phyloP scores from a whole-genome alignment of 2,888 invertebrate species.

The Oscheius sp. region DNA sequence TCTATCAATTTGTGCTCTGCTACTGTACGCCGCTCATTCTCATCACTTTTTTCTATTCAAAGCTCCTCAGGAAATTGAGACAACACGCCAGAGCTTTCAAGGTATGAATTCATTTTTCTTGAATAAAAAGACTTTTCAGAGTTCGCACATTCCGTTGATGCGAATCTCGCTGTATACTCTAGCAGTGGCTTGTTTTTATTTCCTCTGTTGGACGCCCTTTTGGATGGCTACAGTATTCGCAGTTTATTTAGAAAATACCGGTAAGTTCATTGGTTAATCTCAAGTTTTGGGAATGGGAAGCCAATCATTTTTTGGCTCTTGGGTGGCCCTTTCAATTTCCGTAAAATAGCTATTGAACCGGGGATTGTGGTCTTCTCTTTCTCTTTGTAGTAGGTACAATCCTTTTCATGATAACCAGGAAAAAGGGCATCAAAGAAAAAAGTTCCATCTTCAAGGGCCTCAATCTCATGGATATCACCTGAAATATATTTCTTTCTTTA shows the following conservation, averaged over 20 bases:
- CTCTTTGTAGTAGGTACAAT: constrained; percentile 19
- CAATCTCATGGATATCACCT: constrained; percentile 29
- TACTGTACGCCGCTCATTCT: constrained; percentile 65
- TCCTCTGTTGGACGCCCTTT: constrained; percentile 68
- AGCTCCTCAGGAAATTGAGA: constrained; percentile 57
- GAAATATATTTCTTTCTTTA: too few relatives aligned
- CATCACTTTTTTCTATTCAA: constrained; percentile 66
- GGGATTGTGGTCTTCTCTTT: neutral
- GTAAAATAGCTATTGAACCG: neutral
- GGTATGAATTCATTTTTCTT: constrained; percentile 36
- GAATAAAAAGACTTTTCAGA: constrained; percentile 41
- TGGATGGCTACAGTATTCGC: constrained; percentile 68
- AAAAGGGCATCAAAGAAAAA: constrained; percentile 30
- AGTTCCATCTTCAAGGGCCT: constrained; percentile 27
- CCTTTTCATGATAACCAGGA: constrained; percentile 26
- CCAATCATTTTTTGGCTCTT: constrained; percentile 2
- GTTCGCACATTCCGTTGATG: constrained; percentile 66
- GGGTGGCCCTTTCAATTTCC: neutral
- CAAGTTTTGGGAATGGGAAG: constrained; percentile 1
- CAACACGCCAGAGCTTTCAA: constrained; percentile 67
- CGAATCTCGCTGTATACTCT: constrained; percentile 67
- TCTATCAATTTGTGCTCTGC: constrained; percentile 65
- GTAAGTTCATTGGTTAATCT: neutral
- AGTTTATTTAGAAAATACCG: constrained; percentile 64
- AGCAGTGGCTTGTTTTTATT: constrained; percentile 68